Evolutionary conservation across 2,797 vertebrate species (phyloP), one percentile per base, ranked within the genome.

Genomic region (Argentina silus): DNA sequence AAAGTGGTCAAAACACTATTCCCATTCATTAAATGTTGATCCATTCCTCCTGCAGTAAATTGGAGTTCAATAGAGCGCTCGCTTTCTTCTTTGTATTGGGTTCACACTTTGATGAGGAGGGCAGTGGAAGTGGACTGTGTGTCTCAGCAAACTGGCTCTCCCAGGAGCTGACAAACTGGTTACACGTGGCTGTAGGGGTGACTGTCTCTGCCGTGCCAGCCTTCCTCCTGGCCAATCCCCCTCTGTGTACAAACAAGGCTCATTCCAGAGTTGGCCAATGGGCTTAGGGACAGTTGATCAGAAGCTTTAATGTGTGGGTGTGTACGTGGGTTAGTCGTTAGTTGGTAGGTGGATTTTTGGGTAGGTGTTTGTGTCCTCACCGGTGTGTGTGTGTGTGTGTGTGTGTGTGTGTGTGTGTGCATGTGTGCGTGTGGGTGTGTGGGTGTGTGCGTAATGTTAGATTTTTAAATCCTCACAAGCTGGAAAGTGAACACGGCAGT

Each of bases 131-230:
- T 63, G 64, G 69, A 76, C 81, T 55, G 61, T 15, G n/a, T 85
- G 82, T 88, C 82, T 86, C 79, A 76, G 78, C 78, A 78, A 87
- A 76, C 79, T 60, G 6, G 57, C 81, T 83, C 78, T 71, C 74
- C 63, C 3, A 76, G 65, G 77, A 72, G 78, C 53, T 1, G 70
- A 77, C 69, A 62, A 66, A 70, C 17, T 70, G 50, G 79, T 78
- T 75, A 91, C 88, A 90, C 86, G 78, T 85, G 91, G 78, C 82
- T 78, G 80, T 74, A 78, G 73, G 80, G 78, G 74, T 86, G 89
- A 89, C 77, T 76, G 10, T 70, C 71, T 69, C 72, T 73, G 75
- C 77, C 78, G 51, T 83, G 84, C 75, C 79, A 81, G 65, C 75
- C 64, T 48, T 47, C 51, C 45, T 74, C 78, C 65, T 70, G 67